These are phyloP conservation scores for Pharmacophagus antenor DNA, from an alignment of 2,888 invertebrate genomes.

Conservation along the genomic window DNA sequence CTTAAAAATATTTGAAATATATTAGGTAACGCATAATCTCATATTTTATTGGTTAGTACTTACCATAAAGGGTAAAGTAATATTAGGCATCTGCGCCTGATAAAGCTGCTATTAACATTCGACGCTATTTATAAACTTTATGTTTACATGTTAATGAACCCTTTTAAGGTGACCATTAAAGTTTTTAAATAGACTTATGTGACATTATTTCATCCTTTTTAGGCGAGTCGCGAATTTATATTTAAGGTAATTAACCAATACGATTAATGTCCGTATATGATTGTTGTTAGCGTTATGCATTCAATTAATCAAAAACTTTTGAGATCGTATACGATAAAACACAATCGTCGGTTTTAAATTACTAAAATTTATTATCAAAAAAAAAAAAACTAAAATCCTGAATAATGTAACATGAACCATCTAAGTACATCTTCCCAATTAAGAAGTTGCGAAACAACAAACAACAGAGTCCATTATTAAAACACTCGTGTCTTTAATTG, in stretches of 20 bases:
- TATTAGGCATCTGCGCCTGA: conserved; percentile 7
- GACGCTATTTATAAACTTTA: conserved; percentile 11
- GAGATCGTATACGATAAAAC: too few relatives aligned
- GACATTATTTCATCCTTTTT: conserved; percentile 11
- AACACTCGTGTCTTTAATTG: too few relatives aligned
- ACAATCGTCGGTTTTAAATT: neutral
- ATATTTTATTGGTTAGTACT: conserved; percentile 7
- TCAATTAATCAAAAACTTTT: neutral
- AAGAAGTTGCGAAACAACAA: too few relatives aligned
- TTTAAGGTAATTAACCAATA: neutral
- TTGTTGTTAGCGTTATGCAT: neutral
- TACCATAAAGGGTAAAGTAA: conserved; percentile 15
- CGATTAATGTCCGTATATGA: neutral
- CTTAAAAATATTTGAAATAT: neutral
- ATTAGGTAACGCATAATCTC: neutral
- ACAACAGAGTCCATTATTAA: too few relatives aligned
- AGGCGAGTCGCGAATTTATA: neutral
- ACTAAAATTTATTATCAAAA: too few relatives aligned
- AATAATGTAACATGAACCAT: too few relatives aligned
- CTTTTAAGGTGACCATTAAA: conserved; percentile 16
- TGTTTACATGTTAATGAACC: conserved; percentile 12
- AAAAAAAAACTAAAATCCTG: too few relatives aligned
- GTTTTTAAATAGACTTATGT: conserved; percentile 10
- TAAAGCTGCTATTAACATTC: conserved; percentile 16
- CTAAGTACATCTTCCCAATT: too few relatives aligned